phyloP scores from a whole-genome alignment of 2,888 invertebrate species.

The Scaptodrosophila latifasciaeformis region DNA sequence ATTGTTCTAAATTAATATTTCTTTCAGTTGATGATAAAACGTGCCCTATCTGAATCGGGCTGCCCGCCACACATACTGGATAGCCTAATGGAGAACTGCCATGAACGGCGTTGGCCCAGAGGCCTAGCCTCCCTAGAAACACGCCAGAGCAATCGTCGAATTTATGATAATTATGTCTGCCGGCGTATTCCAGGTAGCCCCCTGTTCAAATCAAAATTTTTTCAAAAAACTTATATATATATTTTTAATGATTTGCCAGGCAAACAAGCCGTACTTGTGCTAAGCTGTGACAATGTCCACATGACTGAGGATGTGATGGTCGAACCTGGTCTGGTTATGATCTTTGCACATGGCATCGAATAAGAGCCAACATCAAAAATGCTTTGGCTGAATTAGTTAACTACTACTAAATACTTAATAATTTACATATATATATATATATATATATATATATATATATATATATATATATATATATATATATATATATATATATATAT shows the following conservation, averaged over 20 bases:
- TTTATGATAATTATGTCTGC: conserved; percentile 95
- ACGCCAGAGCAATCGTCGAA: conserved; percentile 91
- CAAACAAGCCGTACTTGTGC: conserved; percentile 95
- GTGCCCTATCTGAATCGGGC: conserved; percentile 93
- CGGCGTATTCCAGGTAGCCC: conserved; percentile 88
- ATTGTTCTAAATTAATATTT: conserved; percentile 1
- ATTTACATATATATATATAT: background rate
- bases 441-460: conserved; percentile 30
- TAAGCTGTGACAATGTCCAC: conserved; percentile 95
- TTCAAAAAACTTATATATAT: background rate
- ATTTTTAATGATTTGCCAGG: conserved; percentile 76
- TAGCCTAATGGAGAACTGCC: conserved; percentile 97
- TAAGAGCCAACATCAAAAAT: conserved; percentile 73
- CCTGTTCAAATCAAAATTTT: too few relatives aligned
- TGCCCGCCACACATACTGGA: conserved; percentile 95
- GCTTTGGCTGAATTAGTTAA: too few relatives aligned
- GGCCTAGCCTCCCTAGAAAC: conserved; percentile 95
- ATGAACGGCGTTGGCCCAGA: conserved; percentile 95
- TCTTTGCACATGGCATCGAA: conserved; percentile 97
- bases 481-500: conserved; percentile 12
- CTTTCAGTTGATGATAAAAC: conserved; percentile 90
- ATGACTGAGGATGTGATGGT: conserved; percentile 97
- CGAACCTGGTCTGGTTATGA: conserved; percentile 97
- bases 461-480: too few relatives aligned
- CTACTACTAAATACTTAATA: conserved; percentile 33